Evolutionary conservation across 2,113 vertebrate genomes (phyloP).

Genomic region (Sorex araneus): DNA sequence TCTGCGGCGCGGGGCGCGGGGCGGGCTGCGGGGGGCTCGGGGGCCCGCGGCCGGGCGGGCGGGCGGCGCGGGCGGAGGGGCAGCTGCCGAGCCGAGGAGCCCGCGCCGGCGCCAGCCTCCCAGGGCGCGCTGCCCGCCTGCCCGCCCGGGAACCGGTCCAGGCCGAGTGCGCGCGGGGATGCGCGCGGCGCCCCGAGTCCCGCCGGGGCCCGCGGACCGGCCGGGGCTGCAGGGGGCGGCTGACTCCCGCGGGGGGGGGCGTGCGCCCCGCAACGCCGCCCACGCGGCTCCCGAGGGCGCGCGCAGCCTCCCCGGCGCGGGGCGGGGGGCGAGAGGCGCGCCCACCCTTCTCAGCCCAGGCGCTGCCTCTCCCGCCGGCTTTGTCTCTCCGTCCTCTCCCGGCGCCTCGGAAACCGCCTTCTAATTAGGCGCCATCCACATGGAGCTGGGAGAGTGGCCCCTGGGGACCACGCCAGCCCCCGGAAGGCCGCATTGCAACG

Average conservation of each 20-base stretch:
- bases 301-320: too few species aligned
- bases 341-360: too few species aligned
- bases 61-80: background rate
- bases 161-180: background rate
- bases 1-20: background rate
- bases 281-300: background rate
- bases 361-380: too few species aligned
- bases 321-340: background rate
- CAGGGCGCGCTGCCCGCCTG: slow-evolving; percentile 41
- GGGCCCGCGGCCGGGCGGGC: background rate
- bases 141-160: slow-evolving; percentile 19
- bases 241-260: background rate
- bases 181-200: background rate
- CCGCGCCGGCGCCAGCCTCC: background rate
- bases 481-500: too few species aligned
- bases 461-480: too few species aligned
- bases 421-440: too few species aligned
- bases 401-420: too few species aligned
- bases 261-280: background rate
- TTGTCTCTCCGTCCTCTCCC: too few species aligned
- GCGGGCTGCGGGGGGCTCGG: background rate
- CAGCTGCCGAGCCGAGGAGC: slow-evolving; percentile 51
- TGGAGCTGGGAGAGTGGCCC: too few species aligned
- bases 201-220: background rate
- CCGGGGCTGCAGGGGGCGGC: background rate